A percentile compares a stretch with the other conserved stretches of the same genome.
Conservation (phyloP, 2,797 vertebrate species). For the Hippopotamyrus pictus region DNA sequence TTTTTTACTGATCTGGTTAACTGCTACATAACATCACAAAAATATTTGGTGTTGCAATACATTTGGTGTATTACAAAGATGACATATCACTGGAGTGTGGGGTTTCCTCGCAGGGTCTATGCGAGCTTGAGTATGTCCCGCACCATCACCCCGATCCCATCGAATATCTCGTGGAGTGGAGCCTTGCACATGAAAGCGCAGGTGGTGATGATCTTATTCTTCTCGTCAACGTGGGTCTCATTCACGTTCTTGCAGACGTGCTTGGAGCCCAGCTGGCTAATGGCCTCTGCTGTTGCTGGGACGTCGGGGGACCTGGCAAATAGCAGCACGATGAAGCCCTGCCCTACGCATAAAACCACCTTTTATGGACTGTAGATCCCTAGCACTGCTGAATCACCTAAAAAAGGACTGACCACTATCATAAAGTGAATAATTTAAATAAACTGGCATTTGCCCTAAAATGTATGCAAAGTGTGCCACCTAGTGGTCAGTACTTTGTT, state of each 20-base stretch:
- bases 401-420: background rate
- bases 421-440: background rate
- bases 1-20: background rate
- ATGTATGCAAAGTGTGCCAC: background rate
- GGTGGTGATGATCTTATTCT: conserved; percentile 68
- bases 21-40: background rate
- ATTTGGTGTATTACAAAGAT: background rate
- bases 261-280: conserved; percentile 64
- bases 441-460: background rate
- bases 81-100: background rate
- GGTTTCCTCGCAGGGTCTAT: conserved; percentile 37
- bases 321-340: background rate
- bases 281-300: conserved; percentile 56
- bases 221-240: conserved; percentile 65
- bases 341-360: background rate
- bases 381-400: background rate
- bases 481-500: background rate
- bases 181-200: conserved; percentile 70
- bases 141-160: conserved; percentile 69
- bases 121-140: conserved; percentile 70
- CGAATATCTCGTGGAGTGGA: conserved; percentile 65
- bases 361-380: background rate
- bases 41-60: background rate
- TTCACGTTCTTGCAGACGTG: conserved; percentile 65
- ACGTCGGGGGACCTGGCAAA: conserved; percentile 64